phyloP scores from a whole-genome alignment of 2,888 invertebrate species.

The Lochmaea crataegi region DNA sequence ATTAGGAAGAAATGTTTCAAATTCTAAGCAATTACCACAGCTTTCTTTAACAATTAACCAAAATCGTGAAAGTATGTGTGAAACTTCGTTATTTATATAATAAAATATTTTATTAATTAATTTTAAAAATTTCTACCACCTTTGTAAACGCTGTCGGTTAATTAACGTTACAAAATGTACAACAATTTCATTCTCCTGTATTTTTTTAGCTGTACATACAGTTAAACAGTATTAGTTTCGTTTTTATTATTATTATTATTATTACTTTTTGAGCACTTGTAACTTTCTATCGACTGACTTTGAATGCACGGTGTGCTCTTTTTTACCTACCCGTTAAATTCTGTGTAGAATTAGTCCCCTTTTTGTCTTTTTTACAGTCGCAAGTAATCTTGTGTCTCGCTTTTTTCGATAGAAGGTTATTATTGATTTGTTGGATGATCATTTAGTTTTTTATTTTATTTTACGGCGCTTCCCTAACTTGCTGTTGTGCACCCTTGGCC shows the following conservation, averaged over 20 bases:
- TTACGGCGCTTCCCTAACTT: constrained; percentile 24
- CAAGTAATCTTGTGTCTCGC: constrained; percentile 55
- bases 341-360: constrained; percentile 55
- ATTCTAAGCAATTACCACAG: too few species aligned
- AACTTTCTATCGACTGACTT: constrained; percentile 60
- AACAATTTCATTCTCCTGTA: constrained; percentile 31
- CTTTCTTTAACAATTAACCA: too few species aligned
- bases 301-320: constrained; percentile 54
- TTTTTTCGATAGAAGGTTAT: constrained; percentile 62
- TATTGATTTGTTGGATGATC: constrained; percentile 58
- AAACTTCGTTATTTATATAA: too few species aligned
- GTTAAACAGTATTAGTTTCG: constrained; percentile 43
- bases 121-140: not conserved
- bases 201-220: constrained; percentile 55
- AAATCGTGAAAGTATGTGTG: too few species aligned
- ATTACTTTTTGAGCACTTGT: constrained; percentile 57
- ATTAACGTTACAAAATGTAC: not conserved
- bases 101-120: not conserved
- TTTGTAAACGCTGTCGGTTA: not conserved
- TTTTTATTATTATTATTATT: constrained; percentile 40
- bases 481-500: constrained; percentile 38
- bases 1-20: too few species aligned
- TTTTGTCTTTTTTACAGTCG: constrained; percentile 49
- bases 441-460: constrained; percentile 48
- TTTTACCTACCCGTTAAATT: constrained; percentile 44